phyloP scores from a whole-genome alignment of 2,888 invertebrate genomes.

The Pammene fasciana region DNA sequence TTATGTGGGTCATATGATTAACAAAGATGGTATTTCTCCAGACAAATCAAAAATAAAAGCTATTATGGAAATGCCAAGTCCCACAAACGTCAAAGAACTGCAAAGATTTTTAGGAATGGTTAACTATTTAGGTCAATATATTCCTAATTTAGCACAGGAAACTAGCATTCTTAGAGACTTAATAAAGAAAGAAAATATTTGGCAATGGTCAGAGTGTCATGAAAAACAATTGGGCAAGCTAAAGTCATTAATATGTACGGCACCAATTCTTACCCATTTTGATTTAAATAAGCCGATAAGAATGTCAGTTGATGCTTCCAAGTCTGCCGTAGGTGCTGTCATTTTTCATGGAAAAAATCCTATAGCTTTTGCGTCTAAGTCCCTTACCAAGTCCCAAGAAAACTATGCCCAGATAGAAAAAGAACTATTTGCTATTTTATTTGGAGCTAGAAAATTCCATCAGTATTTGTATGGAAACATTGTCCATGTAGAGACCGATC shows the following conservation, averaged over 20 bases:
- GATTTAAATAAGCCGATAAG: conserved; percentile 40
- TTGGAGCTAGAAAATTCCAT: conserved; percentile 11
- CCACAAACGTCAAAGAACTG: too few relatives aligned
- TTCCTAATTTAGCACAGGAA: conserved; percentile 41
- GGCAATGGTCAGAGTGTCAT: conserved; percentile 48
- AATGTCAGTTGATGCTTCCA: conserved; percentile 41
- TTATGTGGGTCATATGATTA: conserved; percentile 39
- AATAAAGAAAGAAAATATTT: conserved; percentile 47
- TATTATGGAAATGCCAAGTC: too few relatives aligned
- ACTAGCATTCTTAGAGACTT: conserved; percentile 42
- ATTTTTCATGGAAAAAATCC: conserved; percentile 45
- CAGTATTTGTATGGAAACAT: conserved; percentile 12
- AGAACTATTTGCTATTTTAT: conserved; percentile 6
- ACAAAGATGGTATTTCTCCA: too few relatives aligned
- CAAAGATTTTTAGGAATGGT: too few relatives aligned
- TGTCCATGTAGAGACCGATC: conserved; percentile 16
- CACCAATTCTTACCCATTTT: conserved; percentile 42
- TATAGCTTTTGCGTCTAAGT: not conserved
- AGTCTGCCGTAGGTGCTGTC: conserved; percentile 43
- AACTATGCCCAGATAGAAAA: conserved; percentile 1
- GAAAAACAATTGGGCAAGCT: conserved; percentile 39
- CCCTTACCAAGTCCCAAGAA: not conserved
- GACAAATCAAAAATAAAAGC: too few relatives aligned
- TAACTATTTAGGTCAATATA: conserved; percentile 42
- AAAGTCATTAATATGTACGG: conserved; percentile 40